Percentiles rank a stretch among this genome's conserved stretches.
These are phyloP conservation scores for Drosophila kepulauana DNA, from an alignment of 1,140 invertebrate genomes.

Conservation along the genomic window DNA sequence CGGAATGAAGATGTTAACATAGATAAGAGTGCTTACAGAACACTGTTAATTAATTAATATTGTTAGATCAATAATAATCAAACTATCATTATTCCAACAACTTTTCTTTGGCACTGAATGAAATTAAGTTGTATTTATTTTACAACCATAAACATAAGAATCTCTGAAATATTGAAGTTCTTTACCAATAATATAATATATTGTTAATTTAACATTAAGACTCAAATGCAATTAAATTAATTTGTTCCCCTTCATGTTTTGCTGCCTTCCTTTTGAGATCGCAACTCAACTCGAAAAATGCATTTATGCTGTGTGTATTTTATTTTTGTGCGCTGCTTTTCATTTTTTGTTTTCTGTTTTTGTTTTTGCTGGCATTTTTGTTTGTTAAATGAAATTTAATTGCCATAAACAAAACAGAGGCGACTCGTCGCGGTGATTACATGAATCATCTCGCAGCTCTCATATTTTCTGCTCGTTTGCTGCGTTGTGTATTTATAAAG, in stretches of 20 bases:
- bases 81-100: too few species aligned
- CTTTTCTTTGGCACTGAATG: too few species aligned
- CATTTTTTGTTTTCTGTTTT: not conserved
- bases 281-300: not conserved
- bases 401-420: constrained; percentile 66
- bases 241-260: not conserved
- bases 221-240: not conserved
- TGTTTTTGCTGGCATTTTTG: constrained; percentile 45
- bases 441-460: constrained; percentile 28
- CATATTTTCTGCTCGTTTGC: constrained; percentile 5
- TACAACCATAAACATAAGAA: too few species aligned
- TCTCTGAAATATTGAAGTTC: too few species aligned
- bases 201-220: not conserved
- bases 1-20: too few species aligned
- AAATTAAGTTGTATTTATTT: too few species aligned
- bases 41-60: too few species aligned
- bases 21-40: too few species aligned
- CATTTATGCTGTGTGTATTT: constrained; percentile 10
- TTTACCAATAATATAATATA: too few species aligned
- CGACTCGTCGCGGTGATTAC: constrained; percentile 17
- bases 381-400: constrained; percentile 70
- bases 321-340: not conserved
- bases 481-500: constrained; percentile 77
- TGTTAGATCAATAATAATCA: too few species aligned
- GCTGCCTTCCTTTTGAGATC: not conserved